Evolutionary conservation across 2,797 vertebrate species (phyloP).

Genomic region (Pitangus sulphuratus): DNA sequence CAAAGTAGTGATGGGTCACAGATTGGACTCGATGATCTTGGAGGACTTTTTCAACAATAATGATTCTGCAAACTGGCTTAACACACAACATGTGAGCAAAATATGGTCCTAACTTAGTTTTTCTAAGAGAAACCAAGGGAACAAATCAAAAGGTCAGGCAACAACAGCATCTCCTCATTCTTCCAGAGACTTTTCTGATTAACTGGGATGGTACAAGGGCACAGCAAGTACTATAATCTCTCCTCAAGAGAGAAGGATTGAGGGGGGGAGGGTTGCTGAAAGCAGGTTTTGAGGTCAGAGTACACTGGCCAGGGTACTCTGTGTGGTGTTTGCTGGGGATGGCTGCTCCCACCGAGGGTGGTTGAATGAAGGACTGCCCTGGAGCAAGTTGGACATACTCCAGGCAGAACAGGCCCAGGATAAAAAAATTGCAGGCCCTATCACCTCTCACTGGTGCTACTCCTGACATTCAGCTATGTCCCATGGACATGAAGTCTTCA

Average conservation of each 20-base stretch:
- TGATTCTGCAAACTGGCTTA: neutral
- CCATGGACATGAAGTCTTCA: neutral
- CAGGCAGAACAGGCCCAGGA: neutral
- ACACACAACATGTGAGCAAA: neutral
- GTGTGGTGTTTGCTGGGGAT: neutral
- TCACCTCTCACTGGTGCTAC: too few relatives aligned
- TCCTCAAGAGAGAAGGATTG: neutral
- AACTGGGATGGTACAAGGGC: neutral
- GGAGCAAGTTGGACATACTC: neutral
- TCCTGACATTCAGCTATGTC: neutral
- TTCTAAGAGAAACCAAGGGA: neutral
- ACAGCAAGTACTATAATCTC: neutral
- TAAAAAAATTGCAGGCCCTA: neutral
- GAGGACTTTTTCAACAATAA: neutral
- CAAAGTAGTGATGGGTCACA: fast-evolving
- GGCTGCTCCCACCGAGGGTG: neutral
- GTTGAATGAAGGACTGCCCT: neutral
- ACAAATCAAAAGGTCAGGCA: neutral
- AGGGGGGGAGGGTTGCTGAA: fast-evolving
- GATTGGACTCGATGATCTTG: fast-evolving
- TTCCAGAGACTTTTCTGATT: neutral
- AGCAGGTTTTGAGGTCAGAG: neutral
- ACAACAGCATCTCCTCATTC: neutral
- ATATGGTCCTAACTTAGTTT: neutral
- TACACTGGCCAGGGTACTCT: neutral